phyloP scores from a whole-genome alignment of 1,140 invertebrate species.

The Drosophila sucinea region DNA sequence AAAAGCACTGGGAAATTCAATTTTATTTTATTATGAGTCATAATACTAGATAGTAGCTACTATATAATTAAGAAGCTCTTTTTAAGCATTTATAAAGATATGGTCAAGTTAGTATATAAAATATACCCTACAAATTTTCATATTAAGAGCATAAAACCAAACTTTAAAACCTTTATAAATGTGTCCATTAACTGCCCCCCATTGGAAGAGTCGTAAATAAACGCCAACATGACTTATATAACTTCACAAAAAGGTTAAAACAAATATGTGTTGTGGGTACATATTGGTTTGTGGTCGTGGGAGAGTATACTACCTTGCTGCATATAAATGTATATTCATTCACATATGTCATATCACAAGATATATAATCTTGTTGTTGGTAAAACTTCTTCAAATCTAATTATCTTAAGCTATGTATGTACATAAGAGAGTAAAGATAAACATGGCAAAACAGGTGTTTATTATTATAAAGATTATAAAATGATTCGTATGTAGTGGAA shows the following conservation, averaged over 20 bases:
- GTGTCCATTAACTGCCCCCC: background rate
- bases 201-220: constrained; percentile 18
- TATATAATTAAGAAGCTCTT: background rate
- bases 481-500: too few species aligned
- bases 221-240: constrained; percentile 36
- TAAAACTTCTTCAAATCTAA: background rate
- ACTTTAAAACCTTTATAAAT: background rate
- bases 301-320: constrained; percentile 23
- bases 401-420: background rate
- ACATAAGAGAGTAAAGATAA: background rate
- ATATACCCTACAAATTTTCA: background rate
- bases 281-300: constrained; percentile 33
- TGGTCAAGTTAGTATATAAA: background rate
- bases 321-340: constrained; percentile 24
- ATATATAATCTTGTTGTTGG: constrained; percentile 15
- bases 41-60: background rate
- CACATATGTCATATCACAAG: background rate
- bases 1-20: background rate
- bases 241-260: constrained; percentile 31
- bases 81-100: background rate
- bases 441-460: background rate
- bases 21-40: background rate
- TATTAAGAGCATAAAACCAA: background rate
- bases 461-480: too few species aligned
- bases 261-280: constrained; percentile 13